phyloP scores from a whole-genome alignment of 2,888 invertebrate genomes.

The Ptilodon capucinus region DNA sequence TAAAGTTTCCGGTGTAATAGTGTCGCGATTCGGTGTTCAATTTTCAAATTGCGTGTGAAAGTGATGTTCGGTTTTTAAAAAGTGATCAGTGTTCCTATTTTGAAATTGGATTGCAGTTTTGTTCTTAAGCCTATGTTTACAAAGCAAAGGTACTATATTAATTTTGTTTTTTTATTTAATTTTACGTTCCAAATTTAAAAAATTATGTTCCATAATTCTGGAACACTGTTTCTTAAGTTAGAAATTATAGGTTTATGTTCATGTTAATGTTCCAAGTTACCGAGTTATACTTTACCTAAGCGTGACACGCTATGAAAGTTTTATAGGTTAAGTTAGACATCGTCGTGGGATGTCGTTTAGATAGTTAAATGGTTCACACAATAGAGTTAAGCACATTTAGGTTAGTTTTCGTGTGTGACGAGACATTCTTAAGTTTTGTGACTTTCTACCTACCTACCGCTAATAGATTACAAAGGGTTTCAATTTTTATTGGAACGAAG shows the following conservation, averaged over 20 bases:
- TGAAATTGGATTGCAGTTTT: slow-evolving; percentile 27
- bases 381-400: background rate
- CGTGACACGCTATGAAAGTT: background rate
- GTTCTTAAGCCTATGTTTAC: slow-evolving; percentile 15
- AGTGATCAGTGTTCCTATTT: slow-evolving; percentile 3
- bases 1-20: background rate
- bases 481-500: too few species aligned
- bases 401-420: background rate
- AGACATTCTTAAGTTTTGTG: too few species aligned
- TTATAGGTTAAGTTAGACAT: background rate
- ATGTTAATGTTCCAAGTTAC: background rate
- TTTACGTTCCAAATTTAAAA: background rate
- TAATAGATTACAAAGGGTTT: too few species aligned
- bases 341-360: background rate
- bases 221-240: too few species aligned
- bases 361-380: background rate
- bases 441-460: too few species aligned
- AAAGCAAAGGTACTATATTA: background rate
- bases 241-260: background rate
- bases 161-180: background rate
- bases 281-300: background rate
- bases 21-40: background rate
- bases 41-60: background rate
- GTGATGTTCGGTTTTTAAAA: background rate
- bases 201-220: too few species aligned